Conservation (phyloP, 2,113 vertebrate species). For the Rhabdomys dilectus region DNA sequence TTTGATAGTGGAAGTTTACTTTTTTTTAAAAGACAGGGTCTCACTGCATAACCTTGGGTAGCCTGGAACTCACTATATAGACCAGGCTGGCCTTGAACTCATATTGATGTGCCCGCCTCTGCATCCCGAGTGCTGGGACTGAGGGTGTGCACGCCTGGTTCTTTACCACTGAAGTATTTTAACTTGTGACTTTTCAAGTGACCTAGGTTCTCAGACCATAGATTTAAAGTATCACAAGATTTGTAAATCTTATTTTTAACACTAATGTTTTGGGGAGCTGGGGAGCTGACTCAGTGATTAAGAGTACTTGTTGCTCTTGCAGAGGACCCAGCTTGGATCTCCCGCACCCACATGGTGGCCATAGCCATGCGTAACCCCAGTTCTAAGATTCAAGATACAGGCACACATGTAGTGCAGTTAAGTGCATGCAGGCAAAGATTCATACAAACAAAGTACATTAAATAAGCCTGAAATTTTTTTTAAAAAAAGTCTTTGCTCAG, state of each 20-base stretch:
- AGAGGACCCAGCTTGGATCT: background rate
- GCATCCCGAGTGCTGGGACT: background rate
- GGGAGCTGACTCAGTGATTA: background rate
- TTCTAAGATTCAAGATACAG: background rate
- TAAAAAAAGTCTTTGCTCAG: background rate
- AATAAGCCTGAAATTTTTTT: background rate
- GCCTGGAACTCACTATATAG: background rate
- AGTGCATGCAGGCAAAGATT: background rate
- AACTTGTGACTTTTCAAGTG: constrained; percentile 32
- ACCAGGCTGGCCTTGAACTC: background rate
- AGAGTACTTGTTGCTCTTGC: background rate
- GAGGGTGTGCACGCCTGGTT: background rate
- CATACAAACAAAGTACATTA: background rate
- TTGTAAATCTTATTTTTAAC: constrained; percentile 25
- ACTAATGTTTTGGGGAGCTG: background rate
- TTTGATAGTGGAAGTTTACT: background rate
- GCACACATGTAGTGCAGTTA: background rate
- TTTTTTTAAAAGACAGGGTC: background rate
- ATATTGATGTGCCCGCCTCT: background rate
- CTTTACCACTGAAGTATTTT: background rate
- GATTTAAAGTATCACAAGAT: background rate
- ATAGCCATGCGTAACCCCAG: background rate
- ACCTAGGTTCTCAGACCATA: background rate
- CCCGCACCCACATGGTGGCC: background rate
- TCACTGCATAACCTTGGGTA: background rate